These are phyloP conservation scores for Anguilla pacifica DNA, from an alignment of 2,797 vertebrate genomes.

Conservation along the genomic window DNA sequence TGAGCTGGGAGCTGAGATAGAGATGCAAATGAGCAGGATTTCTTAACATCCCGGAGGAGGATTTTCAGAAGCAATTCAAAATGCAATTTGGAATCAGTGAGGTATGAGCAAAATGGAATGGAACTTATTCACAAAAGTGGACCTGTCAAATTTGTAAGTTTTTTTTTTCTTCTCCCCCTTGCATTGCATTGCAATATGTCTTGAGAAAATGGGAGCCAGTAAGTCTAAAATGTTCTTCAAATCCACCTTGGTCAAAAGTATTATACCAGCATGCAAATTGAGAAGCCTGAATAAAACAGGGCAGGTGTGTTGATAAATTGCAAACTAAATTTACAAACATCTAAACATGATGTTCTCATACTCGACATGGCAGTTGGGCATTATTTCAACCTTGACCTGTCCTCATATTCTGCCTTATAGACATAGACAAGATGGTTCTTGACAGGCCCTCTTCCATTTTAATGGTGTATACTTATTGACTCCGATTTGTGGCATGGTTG, in stretches of 20 bases:
- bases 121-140: conserved; percentile 38
- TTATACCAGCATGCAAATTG: conserved; percentile 16
- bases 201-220: conserved; percentile 29
- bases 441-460: background rate
- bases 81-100: conserved; percentile 57
- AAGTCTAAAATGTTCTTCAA: background rate
- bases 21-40: conserved; percentile 46
- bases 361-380: background rate
- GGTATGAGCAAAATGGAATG: conserved; percentile 54
- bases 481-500: background rate
- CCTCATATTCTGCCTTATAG: background rate
- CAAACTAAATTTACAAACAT: background rate
- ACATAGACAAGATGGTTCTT: background rate
- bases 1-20: conserved; percentile 40
- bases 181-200: conserved; percentile 11
- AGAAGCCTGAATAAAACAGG: background rate
- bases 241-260: background rate
- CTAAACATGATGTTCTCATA: background rate
- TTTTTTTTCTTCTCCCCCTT: background rate
- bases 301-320: background rate
- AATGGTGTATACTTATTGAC: background rate
- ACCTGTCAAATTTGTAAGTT: conserved; percentile 30
- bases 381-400: background rate
- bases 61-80: conserved; percentile 57
- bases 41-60: conserved; percentile 47